These are phyloP conservation scores for Drosophila pectinifera DNA, from an alignment of 1,140 invertebrate species.

Conservation along the genomic window DNA sequence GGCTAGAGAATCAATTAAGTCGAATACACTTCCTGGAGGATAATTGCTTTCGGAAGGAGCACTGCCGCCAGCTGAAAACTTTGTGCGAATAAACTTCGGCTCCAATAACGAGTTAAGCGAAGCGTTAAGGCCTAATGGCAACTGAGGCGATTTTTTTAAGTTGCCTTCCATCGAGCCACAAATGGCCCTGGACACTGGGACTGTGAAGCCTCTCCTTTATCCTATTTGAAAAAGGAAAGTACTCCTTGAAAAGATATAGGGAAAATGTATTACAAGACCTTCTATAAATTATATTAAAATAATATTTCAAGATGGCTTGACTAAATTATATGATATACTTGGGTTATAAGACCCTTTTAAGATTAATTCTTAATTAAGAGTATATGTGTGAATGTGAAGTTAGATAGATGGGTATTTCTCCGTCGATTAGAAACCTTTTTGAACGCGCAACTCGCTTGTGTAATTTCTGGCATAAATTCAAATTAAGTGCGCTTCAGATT, in stretches of 20 bases:
- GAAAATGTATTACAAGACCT: background rate
- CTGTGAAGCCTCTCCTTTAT: too few relatives aligned
- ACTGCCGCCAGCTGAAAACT: slow-evolving; percentile 68
- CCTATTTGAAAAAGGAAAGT: too few relatives aligned
- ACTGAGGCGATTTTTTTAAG: slow-evolving; percentile 57
- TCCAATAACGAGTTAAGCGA: slow-evolving; percentile 78
- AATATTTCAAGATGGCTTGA: background rate
- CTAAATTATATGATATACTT: background rate
- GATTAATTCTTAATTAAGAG: too few relatives aligned
- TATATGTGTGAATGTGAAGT: too few relatives aligned
- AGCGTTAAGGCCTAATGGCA: slow-evolving; percentile 80
- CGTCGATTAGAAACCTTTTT: slow-evolving; percentile 1
- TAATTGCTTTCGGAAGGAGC: slow-evolving; percentile 79
- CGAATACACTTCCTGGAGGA: slow-evolving; percentile 80
- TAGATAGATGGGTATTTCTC: background rate
- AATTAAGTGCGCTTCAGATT: slow-evolving; percentile 57
- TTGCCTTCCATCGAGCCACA: background rate
- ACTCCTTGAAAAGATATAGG: too few relatives aligned
- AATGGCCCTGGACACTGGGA: slow-evolving; percentile 9
- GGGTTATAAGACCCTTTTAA: too few relatives aligned
- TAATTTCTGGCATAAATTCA: slow-evolving; percentile 45
- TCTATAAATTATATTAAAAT: background rate
- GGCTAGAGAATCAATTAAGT: slow-evolving; percentile 77
- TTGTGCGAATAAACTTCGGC: slow-evolving; percentile 73
- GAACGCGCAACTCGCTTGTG: background rate